Conservation (phyloP, 2,113 vertebrate genomes). For the Ammodytes marinus region DNA sequence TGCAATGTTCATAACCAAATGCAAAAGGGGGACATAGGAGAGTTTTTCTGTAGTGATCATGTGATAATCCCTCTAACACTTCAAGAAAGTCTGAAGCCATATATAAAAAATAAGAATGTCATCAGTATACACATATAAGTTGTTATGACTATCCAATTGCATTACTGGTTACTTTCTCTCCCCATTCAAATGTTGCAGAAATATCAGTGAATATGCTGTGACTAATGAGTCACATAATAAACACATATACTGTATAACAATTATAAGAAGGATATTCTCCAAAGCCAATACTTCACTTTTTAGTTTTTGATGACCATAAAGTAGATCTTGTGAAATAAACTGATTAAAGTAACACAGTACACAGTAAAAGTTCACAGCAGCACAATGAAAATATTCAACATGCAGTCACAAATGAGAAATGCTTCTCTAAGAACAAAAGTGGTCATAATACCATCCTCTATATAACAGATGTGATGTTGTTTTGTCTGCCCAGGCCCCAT, state of each 20-base stretch:
- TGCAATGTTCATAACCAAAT: conserved; percentile 31
- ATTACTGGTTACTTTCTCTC: neutral
- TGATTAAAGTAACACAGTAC: conserved; percentile 4
- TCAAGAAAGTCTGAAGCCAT: conserved; percentile 18
- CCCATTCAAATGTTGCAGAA: neutral
- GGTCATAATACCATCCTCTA: neutral
- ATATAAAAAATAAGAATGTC: conserved; percentile 18
- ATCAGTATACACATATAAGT: neutral
- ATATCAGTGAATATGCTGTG: conserved; percentile 9
- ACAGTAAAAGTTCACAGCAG: conserved; percentile 27
- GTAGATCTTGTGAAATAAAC: conserved; percentile 3
- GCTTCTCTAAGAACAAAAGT: neutral
- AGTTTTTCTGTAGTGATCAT: conserved; percentile 7
- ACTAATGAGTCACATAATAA: conserved; percentile 20
- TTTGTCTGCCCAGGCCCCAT: neutral
- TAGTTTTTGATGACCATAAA: neutral
- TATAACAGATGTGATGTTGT: neutral
- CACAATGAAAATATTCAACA: neutral
- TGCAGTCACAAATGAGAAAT: neutral
- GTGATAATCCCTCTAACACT: conserved; percentile 24
- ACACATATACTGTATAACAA: conserved; percentile 1
- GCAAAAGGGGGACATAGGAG: neutral
- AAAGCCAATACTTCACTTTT: conserved; percentile 23
- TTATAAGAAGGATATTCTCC: conserved; percentile 4
- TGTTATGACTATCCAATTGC: neutral